Evolutionary conservation across 2,797 vertebrate species (phyloP).

Genomic region (Myotis daubentonii): DNA sequence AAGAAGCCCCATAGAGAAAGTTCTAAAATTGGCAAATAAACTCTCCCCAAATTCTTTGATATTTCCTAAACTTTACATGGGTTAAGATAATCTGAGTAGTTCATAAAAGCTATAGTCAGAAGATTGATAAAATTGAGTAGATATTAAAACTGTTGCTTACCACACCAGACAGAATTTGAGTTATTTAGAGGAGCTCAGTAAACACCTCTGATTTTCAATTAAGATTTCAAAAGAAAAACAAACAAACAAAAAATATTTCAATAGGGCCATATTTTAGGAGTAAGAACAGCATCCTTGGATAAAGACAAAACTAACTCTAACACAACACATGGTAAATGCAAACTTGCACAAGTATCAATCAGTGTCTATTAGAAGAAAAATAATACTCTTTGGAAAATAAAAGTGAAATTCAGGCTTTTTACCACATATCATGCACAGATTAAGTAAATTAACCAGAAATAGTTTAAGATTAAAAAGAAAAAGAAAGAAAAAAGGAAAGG

Average conservation of each 20-base stretch:
- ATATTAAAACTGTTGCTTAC: neutral
- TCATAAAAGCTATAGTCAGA: neutral
- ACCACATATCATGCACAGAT: neutral
- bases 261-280: neutral
- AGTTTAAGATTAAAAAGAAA: neutral
- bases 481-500: neutral
- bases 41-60: neutral
- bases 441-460: neutral
- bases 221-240: too few relatives aligned
- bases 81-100: neutral
- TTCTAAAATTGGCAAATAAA: neutral
- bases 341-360: neutral
- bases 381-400: neutral
- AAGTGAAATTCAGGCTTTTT: neutral
- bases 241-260: neutral
- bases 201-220: neutral
- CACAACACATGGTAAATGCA: neutral
- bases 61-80: neutral
- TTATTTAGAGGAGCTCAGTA: neutral
- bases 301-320: neutral
- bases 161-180: neutral
- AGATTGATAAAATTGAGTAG: neutral
- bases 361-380: neutral
- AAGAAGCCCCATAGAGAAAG: neutral
- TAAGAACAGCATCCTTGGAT: neutral